phyloP scores from a whole-genome alignment of 64 coral and sea anemone species.

The Pocillopora damicornis region DNA sequence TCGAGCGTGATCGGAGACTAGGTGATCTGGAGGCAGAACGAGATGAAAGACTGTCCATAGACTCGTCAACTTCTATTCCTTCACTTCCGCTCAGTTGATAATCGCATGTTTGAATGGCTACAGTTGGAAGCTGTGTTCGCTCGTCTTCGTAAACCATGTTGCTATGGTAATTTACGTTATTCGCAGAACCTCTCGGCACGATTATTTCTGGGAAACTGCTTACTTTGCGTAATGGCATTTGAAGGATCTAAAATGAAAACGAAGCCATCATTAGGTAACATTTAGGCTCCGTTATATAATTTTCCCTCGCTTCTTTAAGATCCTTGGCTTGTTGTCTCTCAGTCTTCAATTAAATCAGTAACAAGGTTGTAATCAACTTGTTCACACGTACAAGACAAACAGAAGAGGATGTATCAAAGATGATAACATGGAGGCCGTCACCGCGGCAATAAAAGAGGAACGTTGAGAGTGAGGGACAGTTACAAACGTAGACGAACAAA shows the following conservation, averaged over 20 bases:
- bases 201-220: slow-evolving; percentile 20
- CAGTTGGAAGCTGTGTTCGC: neutral
- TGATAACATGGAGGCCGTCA: too few relatives aligned
- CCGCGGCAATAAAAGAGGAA: too few relatives aligned
- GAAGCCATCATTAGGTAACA: too few relatives aligned
- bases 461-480: too few relatives aligned
- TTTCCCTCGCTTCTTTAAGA: too few relatives aligned
- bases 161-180: slow-evolving; percentile 37
- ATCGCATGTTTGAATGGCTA: slow-evolving; percentile 32
- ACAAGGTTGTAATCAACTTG: too few relatives aligned
- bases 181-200: neutral
- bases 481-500: too few relatives aligned
- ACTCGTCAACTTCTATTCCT: slow-evolving; percentile 18
- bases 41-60: slow-evolving; percentile 35
- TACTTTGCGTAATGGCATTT: slow-evolving; percentile 38
- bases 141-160: slow-evolving; percentile 44
- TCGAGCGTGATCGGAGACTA: slow-evolving; percentile 61
- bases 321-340: too few relatives aligned
- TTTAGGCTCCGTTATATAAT: too few relatives aligned
- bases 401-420: too few relatives aligned
- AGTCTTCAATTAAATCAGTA: too few relatives aligned
- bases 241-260: slow-evolving; percentile 12
- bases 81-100: slow-evolving; percentile 61
- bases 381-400: too few relatives aligned
- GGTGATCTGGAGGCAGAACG: slow-evolving; percentile 44